Percentiles rank a stretch among this genome's conserved stretches.
phyloP scores from a whole-genome alignment of 1,140 invertebrate genomes.

The Ostrea edulis region DNA sequence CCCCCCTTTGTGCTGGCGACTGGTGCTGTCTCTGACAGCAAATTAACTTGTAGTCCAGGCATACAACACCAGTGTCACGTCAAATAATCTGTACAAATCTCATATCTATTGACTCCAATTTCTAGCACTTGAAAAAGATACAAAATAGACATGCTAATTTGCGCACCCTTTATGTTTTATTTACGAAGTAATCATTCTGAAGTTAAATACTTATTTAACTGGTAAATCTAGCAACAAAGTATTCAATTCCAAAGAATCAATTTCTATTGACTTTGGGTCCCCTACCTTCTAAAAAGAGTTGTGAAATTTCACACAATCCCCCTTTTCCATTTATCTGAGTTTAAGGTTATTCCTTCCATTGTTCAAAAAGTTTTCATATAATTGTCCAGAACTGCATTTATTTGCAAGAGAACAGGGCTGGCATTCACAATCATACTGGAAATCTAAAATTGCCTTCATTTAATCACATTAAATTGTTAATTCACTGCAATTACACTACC shows the following conservation, averaged over 20 bases:
- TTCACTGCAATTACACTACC: slow-evolving; percentile 8
- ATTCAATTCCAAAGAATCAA: slow-evolving; percentile 34
- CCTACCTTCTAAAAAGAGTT: slow-evolving; percentile 2
- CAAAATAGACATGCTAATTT: slow-evolving; percentile 31
- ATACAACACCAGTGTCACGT: neutral
- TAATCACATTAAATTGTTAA: slow-evolving; percentile 24
- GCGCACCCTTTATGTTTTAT: neutral
- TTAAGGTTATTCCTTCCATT: slow-evolving; percentile 32
- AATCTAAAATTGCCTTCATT: slow-evolving; percentile 36
- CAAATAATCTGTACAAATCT: slow-evolving; percentile 19
- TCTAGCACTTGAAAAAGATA: slow-evolving; percentile 23
- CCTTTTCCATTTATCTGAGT: neutral
- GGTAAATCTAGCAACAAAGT: slow-evolving; percentile 21
- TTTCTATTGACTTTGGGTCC: slow-evolving; percentile 31
- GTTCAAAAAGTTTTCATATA: neutral
- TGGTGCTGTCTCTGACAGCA: neutral
- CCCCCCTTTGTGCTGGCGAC: neutral
- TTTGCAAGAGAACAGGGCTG: slow-evolving; percentile 15
- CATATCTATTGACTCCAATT: slow-evolving; percentile 25
- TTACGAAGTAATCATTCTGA: slow-evolving; percentile 29
- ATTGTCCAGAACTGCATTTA: slow-evolving; percentile 32
- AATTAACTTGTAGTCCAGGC: slow-evolving; percentile 31
- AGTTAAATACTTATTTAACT: slow-evolving; percentile 36
- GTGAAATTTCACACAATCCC: slow-evolving; percentile 37
- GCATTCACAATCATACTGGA: neutral